phyloP scores from a whole-genome alignment of 2,797 vertebrate species.

The Lophius americanus region DNA sequence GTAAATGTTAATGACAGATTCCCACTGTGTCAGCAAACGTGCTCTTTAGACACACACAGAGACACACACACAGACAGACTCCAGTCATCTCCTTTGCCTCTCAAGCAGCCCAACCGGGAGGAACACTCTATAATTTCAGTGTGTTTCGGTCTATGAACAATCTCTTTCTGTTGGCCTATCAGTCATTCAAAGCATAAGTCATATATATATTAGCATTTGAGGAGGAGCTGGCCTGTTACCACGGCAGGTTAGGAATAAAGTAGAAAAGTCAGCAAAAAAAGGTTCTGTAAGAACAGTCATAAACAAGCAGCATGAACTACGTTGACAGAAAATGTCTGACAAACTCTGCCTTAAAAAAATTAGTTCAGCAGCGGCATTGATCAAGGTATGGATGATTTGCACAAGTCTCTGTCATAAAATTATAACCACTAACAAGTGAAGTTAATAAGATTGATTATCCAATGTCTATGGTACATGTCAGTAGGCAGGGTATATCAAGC shows the following conservation, averaged over 20 bases:
- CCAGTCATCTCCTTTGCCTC: background rate
- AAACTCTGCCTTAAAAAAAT: too few relatives aligned
- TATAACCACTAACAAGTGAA: too few relatives aligned
- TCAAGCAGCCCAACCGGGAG: conserved; percentile 12
- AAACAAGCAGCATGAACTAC: conserved; percentile 48
- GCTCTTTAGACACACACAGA: conserved; percentile 24
- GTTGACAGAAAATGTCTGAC: conserved; percentile 43
- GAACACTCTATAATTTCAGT: conserved; percentile 53
- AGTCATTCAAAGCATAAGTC: conserved; percentile 57
- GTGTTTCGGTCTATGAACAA: conserved; percentile 15
- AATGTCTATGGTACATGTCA: too few relatives aligned
- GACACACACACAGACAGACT: background rate
- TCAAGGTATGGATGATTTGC: background rate
- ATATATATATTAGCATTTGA: conserved; percentile 28
- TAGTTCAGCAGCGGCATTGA: background rate
- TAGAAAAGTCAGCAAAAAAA: conserved; percentile 63
- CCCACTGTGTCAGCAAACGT: conserved; percentile 59
- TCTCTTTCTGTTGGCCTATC: conserved; percentile 55
- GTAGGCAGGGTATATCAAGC: too few relatives aligned
- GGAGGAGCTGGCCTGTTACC: conserved; percentile 31
- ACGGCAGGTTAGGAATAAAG: conserved; percentile 41
- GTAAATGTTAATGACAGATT: conserved; percentile 61
- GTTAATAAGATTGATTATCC: too few relatives aligned
- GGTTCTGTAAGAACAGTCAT: conserved; percentile 56
- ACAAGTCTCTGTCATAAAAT: too few relatives aligned